Evolutionary conservation across 2,113 vertebrate species (phyloP).

Genomic region (Malurus elegans): DNA sequence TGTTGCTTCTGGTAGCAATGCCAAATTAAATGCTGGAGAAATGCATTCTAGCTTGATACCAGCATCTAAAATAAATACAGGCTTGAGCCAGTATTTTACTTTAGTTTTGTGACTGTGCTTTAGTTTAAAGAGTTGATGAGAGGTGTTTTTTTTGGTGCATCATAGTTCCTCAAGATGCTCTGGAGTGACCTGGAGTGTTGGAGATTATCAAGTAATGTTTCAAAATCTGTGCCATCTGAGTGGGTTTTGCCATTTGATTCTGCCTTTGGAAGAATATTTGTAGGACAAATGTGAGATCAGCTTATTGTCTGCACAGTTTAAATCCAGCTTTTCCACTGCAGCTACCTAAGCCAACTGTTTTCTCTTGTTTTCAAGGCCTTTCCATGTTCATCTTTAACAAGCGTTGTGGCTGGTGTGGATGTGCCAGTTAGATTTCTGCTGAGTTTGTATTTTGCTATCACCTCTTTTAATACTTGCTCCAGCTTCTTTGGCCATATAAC

Average conservation of each 20-base stretch:
- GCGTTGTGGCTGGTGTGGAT: background rate
- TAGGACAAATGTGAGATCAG: background rate
- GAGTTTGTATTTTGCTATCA: constrained; percentile 23
- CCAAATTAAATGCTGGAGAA: background rate
- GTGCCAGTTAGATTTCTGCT: constrained; percentile 43
- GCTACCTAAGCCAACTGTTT: background rate
- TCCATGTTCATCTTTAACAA: background rate
- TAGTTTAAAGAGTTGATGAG: background rate
- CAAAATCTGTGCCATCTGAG: background rate
- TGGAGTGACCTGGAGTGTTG: background rate
- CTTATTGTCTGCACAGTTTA: background rate
- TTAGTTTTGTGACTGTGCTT: background rate
- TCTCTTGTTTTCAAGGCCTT: constrained; percentile 26
- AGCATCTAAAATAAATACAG: background rate
- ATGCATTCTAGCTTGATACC: background rate
- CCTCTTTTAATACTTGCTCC: constrained; percentile 1
- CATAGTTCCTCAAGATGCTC: background rate
- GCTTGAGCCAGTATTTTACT: background rate
- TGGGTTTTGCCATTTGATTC: background rate
- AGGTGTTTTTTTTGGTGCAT: background rate
- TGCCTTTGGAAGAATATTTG: background rate
- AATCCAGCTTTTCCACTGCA: constrained; percentile 2
- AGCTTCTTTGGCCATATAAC: constrained; percentile 22
- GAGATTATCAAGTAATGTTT: background rate
- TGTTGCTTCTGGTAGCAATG: background rate